A percentile compares a stretch with the other conserved stretches of the same genome.
Evolutionary conservation across 2,888 invertebrate genomes (phyloP).

Genomic region (Hyles lineata): DNA sequence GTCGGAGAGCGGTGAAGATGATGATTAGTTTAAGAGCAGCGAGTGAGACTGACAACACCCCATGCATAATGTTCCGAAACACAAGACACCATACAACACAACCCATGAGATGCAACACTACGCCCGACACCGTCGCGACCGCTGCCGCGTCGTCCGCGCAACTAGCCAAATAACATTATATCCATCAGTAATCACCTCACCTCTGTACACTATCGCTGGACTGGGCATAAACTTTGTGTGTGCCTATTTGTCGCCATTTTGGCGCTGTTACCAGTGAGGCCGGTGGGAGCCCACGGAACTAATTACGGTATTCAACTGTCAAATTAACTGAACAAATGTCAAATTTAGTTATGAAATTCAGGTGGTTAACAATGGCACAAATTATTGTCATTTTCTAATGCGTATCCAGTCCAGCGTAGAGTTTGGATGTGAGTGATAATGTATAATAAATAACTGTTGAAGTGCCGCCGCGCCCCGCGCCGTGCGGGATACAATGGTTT

Average conservation of each 20-base stretch:
- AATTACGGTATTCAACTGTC: too few relatives aligned
- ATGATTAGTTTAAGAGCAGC: constrained; percentile 83
- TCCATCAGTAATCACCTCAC: neutral
- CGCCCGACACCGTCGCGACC: constrained; percentile 31
- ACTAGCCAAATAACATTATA: too few relatives aligned
- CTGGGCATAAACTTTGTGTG: too few relatives aligned
- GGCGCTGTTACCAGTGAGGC: too few relatives aligned
- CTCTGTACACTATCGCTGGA: too few relatives aligned
- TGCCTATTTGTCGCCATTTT: too few relatives aligned
- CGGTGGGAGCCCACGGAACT: too few relatives aligned
- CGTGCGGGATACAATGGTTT: constrained; percentile 62
- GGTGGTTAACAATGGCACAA: too few relatives aligned
- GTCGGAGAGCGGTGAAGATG: constrained; percentile 83
- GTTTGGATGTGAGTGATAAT: constrained; percentile 40
- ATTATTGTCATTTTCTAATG: too few relatives aligned
- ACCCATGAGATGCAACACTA: constrained; percentile 33
- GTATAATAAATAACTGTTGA: constrained; percentile 55
- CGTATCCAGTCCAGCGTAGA: too few relatives aligned
- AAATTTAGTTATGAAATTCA: too few relatives aligned
- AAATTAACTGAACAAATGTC: too few relatives aligned
- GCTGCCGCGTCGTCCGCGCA: constrained; percentile 28
- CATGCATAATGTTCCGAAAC: constrained; percentile 31
- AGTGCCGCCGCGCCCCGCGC: constrained; percentile 50
- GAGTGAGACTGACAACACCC: constrained; percentile 77
- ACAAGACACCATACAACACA: constrained; percentile 30